phyloP scores from a whole-genome alignment of 2,797 vertebrate species.

The Columba guinea region DNA sequence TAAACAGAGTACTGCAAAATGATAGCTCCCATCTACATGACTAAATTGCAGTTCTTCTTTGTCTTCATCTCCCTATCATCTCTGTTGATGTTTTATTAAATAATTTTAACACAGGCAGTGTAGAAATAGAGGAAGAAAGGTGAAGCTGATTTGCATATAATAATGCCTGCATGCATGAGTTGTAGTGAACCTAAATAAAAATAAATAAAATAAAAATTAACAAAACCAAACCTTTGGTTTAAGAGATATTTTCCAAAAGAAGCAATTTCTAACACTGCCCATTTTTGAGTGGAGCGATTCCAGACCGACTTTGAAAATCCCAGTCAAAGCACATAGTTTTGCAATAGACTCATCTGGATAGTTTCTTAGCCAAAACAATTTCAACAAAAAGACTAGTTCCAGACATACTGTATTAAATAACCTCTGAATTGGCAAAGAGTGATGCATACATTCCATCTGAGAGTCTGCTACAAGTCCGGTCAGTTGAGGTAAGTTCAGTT shows the following conservation, averaged over 20 bases:
- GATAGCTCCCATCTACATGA: not conserved
- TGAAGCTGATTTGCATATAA: not conserved
- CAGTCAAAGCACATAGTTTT: slow-evolving; percentile 69
- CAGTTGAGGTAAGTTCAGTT: slow-evolving; percentile 72
- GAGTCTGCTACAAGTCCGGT: slow-evolving; percentile 44
- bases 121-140: not conserved
- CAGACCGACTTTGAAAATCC: slow-evolving; percentile 37
- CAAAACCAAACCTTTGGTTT: not conserved
- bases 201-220: not conserved
- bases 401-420: slow-evolving; percentile 72
- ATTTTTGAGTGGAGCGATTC: not conserved
- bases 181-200: not conserved
- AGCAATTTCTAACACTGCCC: not conserved
- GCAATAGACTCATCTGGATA: slow-evolving; percentile 61
- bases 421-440: slow-evolving; percentile 63
- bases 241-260: not conserved
- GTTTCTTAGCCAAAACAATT: slow-evolving; percentile 70
- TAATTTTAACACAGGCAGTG: not conserved
- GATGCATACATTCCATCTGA: slow-evolving; percentile 65
- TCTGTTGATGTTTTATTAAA: not conserved
- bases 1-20: slow-evolving; percentile 10
- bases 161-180: not conserved
- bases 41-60: not conserved
- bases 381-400: slow-evolving; percentile 62
- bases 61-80: not conserved